Percentiles rank a stretch among this genome's conserved stretches.
Evolutionary conservation across 2,797 vertebrate species (phyloP).

Genomic region (Eptatretus atami): DNA sequence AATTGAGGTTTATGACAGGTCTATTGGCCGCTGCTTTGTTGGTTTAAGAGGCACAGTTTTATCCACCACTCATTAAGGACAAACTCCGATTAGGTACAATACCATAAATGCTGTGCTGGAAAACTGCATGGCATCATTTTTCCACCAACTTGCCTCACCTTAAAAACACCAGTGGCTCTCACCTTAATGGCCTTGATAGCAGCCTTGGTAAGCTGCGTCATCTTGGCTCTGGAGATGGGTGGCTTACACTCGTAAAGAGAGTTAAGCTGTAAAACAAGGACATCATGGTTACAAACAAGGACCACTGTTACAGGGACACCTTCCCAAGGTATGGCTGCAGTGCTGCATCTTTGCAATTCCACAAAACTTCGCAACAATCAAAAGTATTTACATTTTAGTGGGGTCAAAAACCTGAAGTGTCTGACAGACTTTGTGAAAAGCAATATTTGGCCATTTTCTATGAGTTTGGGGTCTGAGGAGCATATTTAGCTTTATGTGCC

Average conservation of each 20-base stretch:
- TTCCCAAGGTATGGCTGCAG: neutral
- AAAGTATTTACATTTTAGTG: neutral
- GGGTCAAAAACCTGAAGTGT: no score
- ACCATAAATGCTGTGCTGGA: no score
- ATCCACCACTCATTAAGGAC: neutral
- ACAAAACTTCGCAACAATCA: neutral
- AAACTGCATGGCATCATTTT: neutral
- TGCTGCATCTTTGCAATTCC: neutral
- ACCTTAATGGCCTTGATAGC: constrained; percentile 99
- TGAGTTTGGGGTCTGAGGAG: no score
- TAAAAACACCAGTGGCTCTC: constrained; percentile 10
- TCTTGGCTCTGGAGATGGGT: constrained; percentile 98
- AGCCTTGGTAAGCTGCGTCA: constrained; percentile 97
- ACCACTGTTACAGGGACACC: neutral
- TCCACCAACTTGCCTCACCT: neutral
- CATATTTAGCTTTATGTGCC: no score
- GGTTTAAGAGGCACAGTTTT: no score
- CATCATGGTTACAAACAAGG: no score
- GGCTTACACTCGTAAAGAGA: constrained; percentile 97
- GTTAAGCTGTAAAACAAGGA: constrained; percentile 35
- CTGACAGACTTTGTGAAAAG: no score
- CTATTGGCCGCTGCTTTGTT: no score
- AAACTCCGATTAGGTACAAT: neutral
- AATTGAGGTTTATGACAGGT: no score
- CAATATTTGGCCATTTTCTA: no score